These are phyloP conservation scores for Grallaria varia DNA, from an alignment of 2,113 vertebrate species.

Conservation along the genomic window DNA sequence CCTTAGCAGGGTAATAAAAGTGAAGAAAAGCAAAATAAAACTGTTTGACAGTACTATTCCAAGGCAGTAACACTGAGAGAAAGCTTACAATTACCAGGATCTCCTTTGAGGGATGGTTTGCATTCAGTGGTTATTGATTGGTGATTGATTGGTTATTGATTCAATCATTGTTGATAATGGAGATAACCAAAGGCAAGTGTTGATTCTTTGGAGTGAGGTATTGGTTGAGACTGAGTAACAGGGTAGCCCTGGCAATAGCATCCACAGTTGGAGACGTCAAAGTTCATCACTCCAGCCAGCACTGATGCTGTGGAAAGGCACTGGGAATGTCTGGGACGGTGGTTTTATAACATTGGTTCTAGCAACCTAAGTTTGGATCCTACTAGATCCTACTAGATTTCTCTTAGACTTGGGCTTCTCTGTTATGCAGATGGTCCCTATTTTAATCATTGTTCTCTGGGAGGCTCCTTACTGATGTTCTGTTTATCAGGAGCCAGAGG, in stretches of 20 bases:
- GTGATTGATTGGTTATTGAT: neutral
- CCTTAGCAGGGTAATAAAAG: neutral
- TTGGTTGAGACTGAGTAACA: neutral
- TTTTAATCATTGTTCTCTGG: neutral
- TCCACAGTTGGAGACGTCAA: neutral
- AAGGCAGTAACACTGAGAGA: neutral
- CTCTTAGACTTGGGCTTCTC: neutral
- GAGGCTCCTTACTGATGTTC: neutral
- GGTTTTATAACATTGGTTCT: neutral
- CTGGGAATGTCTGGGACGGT: no score
- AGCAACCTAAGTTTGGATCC: neutral
- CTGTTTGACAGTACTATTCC: neutral
- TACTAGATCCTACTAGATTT: neutral
- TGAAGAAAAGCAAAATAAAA: neutral
- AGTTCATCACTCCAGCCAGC: neutral
- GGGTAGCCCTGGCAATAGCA: neutral
- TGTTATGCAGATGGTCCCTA: neutral
- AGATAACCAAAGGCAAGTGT: neutral
- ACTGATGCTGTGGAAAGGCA: neutral
- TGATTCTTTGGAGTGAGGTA: neutral
- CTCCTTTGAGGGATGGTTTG: neutral
- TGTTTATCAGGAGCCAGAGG: neutral
- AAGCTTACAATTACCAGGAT: neutral
- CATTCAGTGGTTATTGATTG: neutral
- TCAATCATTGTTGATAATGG: neutral